Percentiles rank a stretch among this genome's conserved stretches.
phyloP scores from a whole-genome alignment of 2,113 vertebrate species.

The Myiozetetes cayanensis region DNA sequence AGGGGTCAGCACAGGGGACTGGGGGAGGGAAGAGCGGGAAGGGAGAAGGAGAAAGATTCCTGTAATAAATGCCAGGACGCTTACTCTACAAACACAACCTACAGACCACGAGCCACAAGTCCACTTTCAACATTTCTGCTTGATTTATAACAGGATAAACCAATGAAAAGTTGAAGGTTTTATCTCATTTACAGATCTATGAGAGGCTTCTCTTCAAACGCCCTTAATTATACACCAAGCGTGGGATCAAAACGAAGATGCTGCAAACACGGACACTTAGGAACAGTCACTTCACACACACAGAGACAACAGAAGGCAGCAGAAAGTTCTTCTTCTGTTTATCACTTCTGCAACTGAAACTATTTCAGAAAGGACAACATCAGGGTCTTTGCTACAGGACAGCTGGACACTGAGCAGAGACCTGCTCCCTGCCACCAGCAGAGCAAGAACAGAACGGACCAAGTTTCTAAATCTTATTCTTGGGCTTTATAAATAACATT shows the following conservation, averaged over 20 bases:
- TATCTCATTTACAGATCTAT: background rate
- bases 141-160: background rate
- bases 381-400: background rate
- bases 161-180: background rate
- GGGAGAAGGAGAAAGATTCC: background rate
- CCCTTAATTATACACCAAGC: background rate
- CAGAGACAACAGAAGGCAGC: background rate
- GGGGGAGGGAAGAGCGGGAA: background rate
- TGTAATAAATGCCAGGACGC: conserved; percentile 17
- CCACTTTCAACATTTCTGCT: background rate
- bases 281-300: background rate
- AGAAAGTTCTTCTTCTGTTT: background rate
- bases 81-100: background rate
- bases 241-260: background rate
- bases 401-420: fast-evolving
- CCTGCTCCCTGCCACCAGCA: background rate
- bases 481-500: background rate
- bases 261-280: background rate
- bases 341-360: background rate
- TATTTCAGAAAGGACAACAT: background rate
- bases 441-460: background rate
- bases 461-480: background rate
- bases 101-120: background rate
- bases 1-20: conserved; percentile 36
- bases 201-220: background rate